Conservation (phyloP, 2,113 vertebrate species). For the Leuciscus idus region DNA sequence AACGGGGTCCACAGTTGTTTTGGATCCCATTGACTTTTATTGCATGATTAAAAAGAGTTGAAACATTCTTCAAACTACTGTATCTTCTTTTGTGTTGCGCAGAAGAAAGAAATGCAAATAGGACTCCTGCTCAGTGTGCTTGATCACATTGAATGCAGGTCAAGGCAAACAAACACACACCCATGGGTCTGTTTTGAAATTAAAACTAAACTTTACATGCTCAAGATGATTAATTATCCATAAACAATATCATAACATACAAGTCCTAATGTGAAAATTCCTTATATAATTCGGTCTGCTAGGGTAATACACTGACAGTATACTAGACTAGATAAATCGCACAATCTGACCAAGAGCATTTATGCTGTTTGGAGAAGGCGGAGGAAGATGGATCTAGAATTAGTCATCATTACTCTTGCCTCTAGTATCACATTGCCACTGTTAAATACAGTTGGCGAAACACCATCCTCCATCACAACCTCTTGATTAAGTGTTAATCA, state of each 20-base stretch:
- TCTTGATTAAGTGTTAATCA: slow-evolving; percentile 38
- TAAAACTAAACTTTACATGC: not conserved
- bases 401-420: slow-evolving; percentile 28
- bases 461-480: slow-evolving; percentile 2
- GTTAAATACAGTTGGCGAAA: slow-evolving; percentile 25
- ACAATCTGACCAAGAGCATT: not conserved
- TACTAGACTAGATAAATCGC: not conserved
- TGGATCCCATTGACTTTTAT: not conserved
- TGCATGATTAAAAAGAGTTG: not conserved
- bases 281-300: not conserved
- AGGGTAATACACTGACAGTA: not conserved
- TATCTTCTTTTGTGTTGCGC: not conserved
- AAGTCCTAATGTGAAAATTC: slow-evolving; percentile 6
- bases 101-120: not conserved
- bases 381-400: not conserved
- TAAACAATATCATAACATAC: not conserved
- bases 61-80: not conserved
- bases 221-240: not conserved
- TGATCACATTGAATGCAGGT: not conserved
- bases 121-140: not conserved
- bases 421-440: slow-evolving; percentile 5
- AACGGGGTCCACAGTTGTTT: not conserved
- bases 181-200: not conserved
- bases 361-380: not conserved
- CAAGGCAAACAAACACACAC: not conserved